Evolutionary conservation across 2,113 vertebrate genomes (phyloP), one percentile per base, ranked within the genome.

Genomic region (Maccullochella peelii): DNA sequence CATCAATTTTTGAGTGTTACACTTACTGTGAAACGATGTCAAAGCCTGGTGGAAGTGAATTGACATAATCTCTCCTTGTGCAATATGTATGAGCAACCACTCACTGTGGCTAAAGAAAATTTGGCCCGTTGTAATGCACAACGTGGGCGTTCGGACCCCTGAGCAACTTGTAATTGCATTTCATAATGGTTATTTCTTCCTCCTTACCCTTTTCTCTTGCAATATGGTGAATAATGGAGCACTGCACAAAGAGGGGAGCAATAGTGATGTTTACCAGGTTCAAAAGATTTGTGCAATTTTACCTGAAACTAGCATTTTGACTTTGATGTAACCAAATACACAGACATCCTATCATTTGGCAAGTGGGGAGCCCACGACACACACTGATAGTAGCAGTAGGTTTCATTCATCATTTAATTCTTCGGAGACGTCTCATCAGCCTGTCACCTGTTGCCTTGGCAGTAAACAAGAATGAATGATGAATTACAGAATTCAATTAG

Each of bases 111-210:
- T 68, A 89, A 87, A 83, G 78, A 77, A 82, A 78, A 90, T 87
- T 78, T 86, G 62, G 85, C 76, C 82, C 15, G 54, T 84, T 86
- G 86, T 79, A 72, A 75, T 49, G 73, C 58, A 58, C 80, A 40
- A 73, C 61, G 79, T 87, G 89, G 77, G 88, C 69, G 74, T 88
- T 83, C 1, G 63, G 81, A 84, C 67, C 86, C 89, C 87, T 70
- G 83, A 91, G 87, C 88, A 77, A 83, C 86, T 85, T 86, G 82
- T 92, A 93, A 94, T 88, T 93, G 90, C 57, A 25, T 91, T 92
- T 83, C 57, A 82, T 80, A 76, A 92, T 85, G 79, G 23, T 76
- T 83, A 62, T 90, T 88, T 87, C 78, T 86, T 85, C 27, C 79
- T 75, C 62, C 54, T 82, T 80, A 50, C 36, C 62, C 61, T 67